These are phyloP conservation scores for Masnerella sp. DNA, from an alignment of 2,888 invertebrate species.

Conservation along the genomic window DNA sequence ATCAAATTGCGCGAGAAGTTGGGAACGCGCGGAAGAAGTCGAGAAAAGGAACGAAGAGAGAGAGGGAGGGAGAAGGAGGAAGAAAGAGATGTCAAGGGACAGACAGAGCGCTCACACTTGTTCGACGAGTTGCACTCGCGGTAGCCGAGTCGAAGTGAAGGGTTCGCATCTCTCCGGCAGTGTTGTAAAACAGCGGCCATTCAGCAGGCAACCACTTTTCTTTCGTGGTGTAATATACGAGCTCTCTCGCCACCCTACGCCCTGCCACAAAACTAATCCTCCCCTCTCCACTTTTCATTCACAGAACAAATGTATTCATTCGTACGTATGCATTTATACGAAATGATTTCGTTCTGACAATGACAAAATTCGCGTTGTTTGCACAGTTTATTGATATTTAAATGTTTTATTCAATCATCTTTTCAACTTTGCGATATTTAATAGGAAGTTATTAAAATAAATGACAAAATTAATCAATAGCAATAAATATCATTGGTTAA, in stretches of 20 bases:
- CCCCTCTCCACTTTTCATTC: conserved; percentile 42
- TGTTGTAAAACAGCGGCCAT: conserved; percentile 73
- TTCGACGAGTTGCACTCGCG: conserved; percentile 52
- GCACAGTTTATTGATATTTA: not conserved
- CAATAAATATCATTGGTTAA: too few species aligned
- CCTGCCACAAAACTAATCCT: conserved; percentile 50
- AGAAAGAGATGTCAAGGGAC: conserved; percentile 40
- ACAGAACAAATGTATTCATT: conserved; percentile 54
- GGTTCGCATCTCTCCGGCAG: conserved; percentile 66
- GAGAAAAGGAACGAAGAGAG: conserved; percentile 25
- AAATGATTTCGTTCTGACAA: conserved; percentile 35
- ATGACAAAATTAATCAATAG: too few species aligned
- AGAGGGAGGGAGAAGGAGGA: conserved; percentile 40
- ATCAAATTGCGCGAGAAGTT: conserved; percentile 40
- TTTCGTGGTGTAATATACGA: conserved; percentile 58
- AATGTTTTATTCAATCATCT: not conserved
- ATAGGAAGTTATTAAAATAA: too few species aligned
- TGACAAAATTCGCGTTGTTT: conserved; percentile 35
- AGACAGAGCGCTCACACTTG: conserved; percentile 48
- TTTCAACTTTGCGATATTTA: not conserved
- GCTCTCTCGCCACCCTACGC: conserved; percentile 49
- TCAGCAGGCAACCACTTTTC: conserved; percentile 68
- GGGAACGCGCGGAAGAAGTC: conserved; percentile 35
- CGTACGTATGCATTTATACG: conserved; percentile 34
- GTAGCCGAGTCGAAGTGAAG: conserved; percentile 63